These are phyloP conservation scores for Xenentodon cancila DNA, from an alignment of 2,797 vertebrate genomes.

Conservation along the genomic window DNA sequence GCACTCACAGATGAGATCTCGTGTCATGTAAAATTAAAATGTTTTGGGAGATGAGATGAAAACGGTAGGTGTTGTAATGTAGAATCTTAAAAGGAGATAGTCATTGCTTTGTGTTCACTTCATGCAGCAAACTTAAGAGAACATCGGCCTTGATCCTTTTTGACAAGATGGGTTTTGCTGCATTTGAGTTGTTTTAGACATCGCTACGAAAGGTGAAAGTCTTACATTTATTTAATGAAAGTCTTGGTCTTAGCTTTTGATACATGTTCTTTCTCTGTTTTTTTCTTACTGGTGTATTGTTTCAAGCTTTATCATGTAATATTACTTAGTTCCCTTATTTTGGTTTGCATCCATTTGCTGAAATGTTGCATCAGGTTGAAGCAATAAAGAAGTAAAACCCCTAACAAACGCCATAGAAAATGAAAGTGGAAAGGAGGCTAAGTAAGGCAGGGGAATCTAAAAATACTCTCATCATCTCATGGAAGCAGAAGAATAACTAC, in stretches of 20 bases:
- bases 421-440: slow-evolving; percentile 24
- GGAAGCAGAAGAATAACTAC: slow-evolving; percentile 6
- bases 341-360: slow-evolving; percentile 53
- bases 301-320: slow-evolving; percentile 9
- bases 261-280: neutral
- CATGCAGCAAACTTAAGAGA: neutral
- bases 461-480: slow-evolving; percentile 44
- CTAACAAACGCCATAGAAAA: slow-evolving; percentile 26
- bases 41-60: too few species aligned
- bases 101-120: neutral
- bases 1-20: too few species aligned
- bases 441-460: slow-evolving; percentile 32
- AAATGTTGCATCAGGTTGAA: slow-evolving; percentile 64
- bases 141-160: too few species aligned
- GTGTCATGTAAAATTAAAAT: too few species aligned
- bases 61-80: too few species aligned
- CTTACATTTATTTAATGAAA: too few species aligned
- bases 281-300: neutral
- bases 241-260: neutral
- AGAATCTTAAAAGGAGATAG: too few species aligned
- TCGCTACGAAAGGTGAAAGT: neutral
- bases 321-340: neutral
- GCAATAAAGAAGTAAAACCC: slow-evolving; percentile 30
- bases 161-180: too few species aligned
- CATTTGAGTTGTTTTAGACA: neutral